A percentile compares a stretch with the other conserved stretches of the same genome.
phyloP scores from a whole-genome alignment of 2,797 vertebrate genomes.

The Nasua narica region DNA sequence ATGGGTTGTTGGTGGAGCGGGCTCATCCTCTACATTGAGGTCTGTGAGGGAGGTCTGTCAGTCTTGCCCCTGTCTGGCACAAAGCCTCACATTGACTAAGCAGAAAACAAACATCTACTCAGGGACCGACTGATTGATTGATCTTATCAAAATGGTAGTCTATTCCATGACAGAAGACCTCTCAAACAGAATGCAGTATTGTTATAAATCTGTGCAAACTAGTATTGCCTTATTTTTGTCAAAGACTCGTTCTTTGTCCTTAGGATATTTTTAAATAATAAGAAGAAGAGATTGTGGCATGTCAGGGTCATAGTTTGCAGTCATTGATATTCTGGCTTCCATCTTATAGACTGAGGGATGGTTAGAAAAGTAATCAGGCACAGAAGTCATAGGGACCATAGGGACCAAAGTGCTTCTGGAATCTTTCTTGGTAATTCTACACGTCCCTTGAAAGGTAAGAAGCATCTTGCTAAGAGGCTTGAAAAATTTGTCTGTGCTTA shows the following conservation, averaged over 20 bases:
- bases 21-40: not conserved
- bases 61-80: not conserved
- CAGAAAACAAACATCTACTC: not conserved
- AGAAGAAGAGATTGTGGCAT: not conserved
- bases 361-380: not conserved
- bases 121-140: not conserved
- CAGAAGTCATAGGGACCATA: not conserved
- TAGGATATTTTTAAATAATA: not conserved
- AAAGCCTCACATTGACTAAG: not conserved
- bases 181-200: not conserved
- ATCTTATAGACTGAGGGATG: not conserved
- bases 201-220: not conserved
- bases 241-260: not conserved
- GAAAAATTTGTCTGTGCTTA: not conserved
- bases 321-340: not conserved
- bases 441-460: not conserved
- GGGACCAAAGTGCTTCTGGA: not conserved
- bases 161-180: not conserved
- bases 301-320: not conserved
- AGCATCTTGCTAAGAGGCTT: not conserved
- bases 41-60: not conserved
- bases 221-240: not conserved
- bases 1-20: not conserved
- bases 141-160: not conserved
- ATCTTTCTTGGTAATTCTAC: not conserved